Base-by-base conservation (phyloP, 2,797 vertebrate species). In the Kryptolebias ocellatus region DNA sequence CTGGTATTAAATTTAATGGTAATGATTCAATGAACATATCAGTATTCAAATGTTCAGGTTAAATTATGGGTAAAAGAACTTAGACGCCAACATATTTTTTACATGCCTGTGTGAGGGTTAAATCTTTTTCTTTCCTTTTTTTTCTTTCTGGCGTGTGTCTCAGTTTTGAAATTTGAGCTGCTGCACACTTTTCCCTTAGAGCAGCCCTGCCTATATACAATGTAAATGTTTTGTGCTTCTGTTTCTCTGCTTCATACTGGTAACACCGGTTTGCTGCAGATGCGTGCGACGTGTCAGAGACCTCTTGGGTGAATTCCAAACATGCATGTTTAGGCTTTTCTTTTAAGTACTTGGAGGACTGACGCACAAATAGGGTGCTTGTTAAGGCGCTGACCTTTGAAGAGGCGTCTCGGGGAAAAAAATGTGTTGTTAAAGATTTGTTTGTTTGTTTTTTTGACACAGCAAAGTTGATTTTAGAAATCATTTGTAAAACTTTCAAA, bases 191-290 rank as follows among this genome's bases (percentile, higher is more conserved):
- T 46, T n/a, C 17, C 17, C 10, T 72, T 54, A 47, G 64, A 85
- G 85, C 78, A 67, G 63, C 79, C 65, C 2, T 66, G 39, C 72
- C 46, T 74, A 75, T 51, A 15, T 39, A 50, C 53, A 72, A 1
- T 24, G 50, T 55, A 70, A 60, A 66, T 29, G 29, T 44, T 20
- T 52, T 12, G 16, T 2, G 10, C 14, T 56, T 17, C 58, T 53
- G 64, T 60, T 54, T 66, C 64, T 76, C 74, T 64, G 24, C 68
- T 64, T 79, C 78, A 83, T 61, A 91, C 84, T 82, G 74, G 91
- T 77, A 73, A 76, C 72, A 60, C 90, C 89, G 87, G 90, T 92
- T 90, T 83, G 70, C 47, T 68, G 64, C 72, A 15, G 39, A 57
- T 54, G 71, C 45, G 63, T 81, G 61, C 77, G 72, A 75, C 64